A percentile compares a stretch with the other conserved stretches of the same genome.
Evolutionary conservation across 2,888 invertebrate species (phyloP).

Genomic region (Melipona beecheii): DNA sequence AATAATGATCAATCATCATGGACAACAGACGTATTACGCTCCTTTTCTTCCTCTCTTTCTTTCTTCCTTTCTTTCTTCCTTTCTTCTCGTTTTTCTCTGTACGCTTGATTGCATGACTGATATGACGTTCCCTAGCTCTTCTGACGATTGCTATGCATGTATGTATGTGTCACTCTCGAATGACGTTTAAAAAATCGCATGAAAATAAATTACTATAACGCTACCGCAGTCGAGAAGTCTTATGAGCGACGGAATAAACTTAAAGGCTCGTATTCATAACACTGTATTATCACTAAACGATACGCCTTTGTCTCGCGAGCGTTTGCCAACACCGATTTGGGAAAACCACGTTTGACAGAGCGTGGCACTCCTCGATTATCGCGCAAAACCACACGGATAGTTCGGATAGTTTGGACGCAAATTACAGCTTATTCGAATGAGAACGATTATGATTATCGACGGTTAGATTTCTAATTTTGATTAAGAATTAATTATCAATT

Average conservation of each 20-base stretch:
- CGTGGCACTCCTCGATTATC: not conserved
- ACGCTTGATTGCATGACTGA: slow-evolving; percentile 81
- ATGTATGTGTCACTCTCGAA: slow-evolving; percentile 48
- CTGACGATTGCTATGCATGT: slow-evolving; percentile 63
- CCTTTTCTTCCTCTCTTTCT: slow-evolving; percentile 29
- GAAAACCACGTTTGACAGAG: not conserved
- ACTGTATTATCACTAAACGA: slow-evolving; percentile 55
- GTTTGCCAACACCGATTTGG: not conserved
- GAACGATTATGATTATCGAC: slow-evolving; percentile 1
- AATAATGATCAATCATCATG: slow-evolving; percentile 54
- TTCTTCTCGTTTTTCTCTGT: slow-evolving; percentile 61
- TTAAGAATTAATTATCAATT: slow-evolving; percentile 14
- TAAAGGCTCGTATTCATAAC: slow-evolving; percentile 66
- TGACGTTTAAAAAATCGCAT: slow-evolving; percentile 73
- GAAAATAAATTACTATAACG: slow-evolving; percentile 82
- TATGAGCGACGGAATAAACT: slow-evolving; percentile 78
- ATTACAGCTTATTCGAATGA: not conserved
- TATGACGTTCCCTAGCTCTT: slow-evolving; percentile 79
- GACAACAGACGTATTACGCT: slow-evolving; percentile 53
- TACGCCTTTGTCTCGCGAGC: slow-evolving; percentile 35
- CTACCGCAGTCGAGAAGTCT: slow-evolving; percentile 80
- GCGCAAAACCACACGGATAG: not conserved
- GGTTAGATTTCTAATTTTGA: slow-evolving; percentile 17
- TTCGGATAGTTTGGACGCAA: not conserved
- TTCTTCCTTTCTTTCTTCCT: slow-evolving; percentile 19